phyloP scores from a whole-genome alignment of 1,140 invertebrate genomes.

The Stegodyphus mimosarum region DNA sequence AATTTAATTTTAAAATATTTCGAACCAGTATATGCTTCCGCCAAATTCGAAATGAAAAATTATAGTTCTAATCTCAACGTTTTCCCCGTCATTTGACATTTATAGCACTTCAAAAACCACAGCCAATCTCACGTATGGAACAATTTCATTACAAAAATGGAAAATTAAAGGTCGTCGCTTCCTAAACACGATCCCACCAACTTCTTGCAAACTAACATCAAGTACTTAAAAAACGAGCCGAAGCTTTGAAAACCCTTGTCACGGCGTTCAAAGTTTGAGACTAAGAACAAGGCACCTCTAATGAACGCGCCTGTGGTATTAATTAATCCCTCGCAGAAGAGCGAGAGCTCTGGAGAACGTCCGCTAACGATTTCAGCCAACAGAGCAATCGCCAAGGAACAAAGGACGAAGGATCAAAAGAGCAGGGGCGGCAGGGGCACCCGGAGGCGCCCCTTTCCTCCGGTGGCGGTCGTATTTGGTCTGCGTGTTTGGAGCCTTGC shows the following conservation, averaged over 20 bases:
- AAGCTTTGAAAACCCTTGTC: neutral
- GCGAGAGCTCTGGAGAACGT: neutral
- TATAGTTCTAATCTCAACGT: neutral
- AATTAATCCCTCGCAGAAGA: slow-evolving; percentile 26
- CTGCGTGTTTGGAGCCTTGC: slow-evolving; percentile 36
- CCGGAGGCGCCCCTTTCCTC: neutral
- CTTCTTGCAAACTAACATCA: too few species aligned
- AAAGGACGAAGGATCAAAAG: slow-evolving; percentile 29
- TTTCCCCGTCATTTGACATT: neutral
- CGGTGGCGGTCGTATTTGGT: slow-evolving; percentile 1
- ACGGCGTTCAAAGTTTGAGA: neutral
- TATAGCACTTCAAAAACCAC: neutral
- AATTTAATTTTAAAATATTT: too few species aligned
- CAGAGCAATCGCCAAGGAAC: neutral
- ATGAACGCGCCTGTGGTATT: slow-evolving; percentile 58
- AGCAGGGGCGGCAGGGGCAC: neutral
- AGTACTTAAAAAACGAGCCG: neutral
- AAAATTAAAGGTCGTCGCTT: neutral
- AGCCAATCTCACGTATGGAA: neutral
- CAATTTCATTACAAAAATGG: neutral
- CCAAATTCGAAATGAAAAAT: too few species aligned
- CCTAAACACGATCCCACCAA: neutral
- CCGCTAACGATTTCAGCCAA: too few species aligned
- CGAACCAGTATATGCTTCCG: too few species aligned
- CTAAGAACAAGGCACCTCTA: neutral